Conservation (phyloP, 2,888 invertebrate species). For the Pterostichus niger region DNA sequence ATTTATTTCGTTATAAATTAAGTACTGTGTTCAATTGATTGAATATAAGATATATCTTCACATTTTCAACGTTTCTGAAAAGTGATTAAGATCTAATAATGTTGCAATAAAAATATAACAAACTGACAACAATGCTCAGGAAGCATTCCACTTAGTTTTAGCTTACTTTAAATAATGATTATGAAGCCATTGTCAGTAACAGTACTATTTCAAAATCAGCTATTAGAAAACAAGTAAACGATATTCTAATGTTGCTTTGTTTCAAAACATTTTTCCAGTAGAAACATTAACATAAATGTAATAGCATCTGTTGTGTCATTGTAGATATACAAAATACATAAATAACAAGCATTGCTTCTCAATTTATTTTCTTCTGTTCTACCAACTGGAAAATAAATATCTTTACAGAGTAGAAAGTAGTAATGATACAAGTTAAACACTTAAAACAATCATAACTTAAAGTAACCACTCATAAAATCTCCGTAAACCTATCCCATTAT, state of each 20-base stretch:
- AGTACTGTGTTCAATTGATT: no score
- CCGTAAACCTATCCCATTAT: constrained; percentile 1
- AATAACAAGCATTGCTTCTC: constrained; percentile 34
- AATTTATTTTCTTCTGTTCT: constrained; percentile 8
- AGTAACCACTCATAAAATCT: background rate
- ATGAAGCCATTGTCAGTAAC: no score
- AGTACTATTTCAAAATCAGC: no score
- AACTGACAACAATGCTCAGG: no score
- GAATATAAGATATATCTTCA: no score
- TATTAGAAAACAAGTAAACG: constrained; percentile 7
- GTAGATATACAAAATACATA: constrained; percentile 6
- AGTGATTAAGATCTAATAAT: no score
- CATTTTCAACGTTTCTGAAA: no score
- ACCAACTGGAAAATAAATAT: constrained; percentile 20
- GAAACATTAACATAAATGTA: constrained; percentile 38
- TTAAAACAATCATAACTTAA: constrained; percentile 20
- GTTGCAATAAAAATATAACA: no score
- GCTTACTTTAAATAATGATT: no score
- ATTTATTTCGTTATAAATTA: no score
- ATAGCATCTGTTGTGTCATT: constrained; percentile 29
- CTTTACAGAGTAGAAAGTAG: constrained; percentile 12
- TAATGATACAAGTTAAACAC: constrained; percentile 34
- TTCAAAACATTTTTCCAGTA: constrained; percentile 35
- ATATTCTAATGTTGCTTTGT: constrained; percentile 31
- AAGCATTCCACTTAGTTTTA: no score